phyloP scores from a whole-genome alignment of 2,113 vertebrate species.

The Grammomys dolichurus region DNA sequence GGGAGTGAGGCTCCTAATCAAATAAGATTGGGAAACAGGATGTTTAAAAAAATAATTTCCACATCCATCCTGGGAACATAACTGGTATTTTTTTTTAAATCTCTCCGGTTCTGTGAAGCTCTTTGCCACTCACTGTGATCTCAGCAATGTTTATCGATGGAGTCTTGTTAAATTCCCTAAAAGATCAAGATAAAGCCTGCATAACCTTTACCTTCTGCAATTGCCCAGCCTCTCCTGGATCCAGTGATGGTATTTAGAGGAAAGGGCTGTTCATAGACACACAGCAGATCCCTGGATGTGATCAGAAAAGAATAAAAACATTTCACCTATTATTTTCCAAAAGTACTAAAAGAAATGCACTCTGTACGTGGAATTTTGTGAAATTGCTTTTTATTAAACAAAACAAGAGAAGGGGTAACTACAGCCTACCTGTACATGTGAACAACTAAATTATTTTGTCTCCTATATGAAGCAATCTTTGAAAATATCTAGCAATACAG shows the following conservation, averaged over 20 bases:
- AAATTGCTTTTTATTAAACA: constrained; percentile 46
- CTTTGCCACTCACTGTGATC: neutral
- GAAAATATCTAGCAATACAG: neutral
- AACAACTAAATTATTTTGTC: too few relatives aligned
- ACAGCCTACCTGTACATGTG: neutral
- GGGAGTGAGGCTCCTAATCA: constrained; percentile 61
- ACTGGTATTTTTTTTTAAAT: neutral
- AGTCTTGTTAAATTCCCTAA: neutral
- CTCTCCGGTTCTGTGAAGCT: constrained; percentile 12
- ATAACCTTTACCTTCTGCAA: neutral
- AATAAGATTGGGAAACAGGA: constrained; percentile 52
- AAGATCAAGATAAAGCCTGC: neutral
- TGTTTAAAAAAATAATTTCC: constrained; percentile 40
- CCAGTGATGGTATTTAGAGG: neutral
- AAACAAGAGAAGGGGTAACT: neutral
- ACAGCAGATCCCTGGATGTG: neutral
- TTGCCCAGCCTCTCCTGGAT: neutral
- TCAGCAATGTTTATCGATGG: neutral
- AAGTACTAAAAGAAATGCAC: neutral
- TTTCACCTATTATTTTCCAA: neutral
- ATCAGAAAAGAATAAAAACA: neutral
- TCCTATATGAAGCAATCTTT: neutral
- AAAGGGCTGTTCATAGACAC: neutral
- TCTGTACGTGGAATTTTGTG: constrained; percentile 2
- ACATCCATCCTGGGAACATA: neutral